Evolutionary conservation across 1,140 invertebrate genomes (phyloP).

Genomic region (Lucilia cuprina): DNA sequence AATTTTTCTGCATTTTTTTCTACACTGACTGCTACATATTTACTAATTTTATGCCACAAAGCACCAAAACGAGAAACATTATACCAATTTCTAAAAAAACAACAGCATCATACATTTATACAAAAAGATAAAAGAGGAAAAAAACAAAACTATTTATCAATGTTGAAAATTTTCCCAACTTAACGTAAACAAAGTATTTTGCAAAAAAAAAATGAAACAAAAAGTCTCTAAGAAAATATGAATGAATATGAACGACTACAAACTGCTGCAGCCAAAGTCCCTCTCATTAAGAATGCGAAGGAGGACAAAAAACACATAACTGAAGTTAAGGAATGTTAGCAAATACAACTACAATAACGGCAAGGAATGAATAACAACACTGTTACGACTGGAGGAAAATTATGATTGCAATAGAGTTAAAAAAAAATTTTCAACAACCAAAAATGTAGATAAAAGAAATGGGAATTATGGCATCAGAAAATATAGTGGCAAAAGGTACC

Average conservation of each 20-base stretch:
- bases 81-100: background rate
- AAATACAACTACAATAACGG: background rate
- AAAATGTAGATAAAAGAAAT: background rate
- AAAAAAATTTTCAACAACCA: background rate
- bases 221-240: background rate
- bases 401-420: background rate
- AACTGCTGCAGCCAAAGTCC: constrained; percentile 10
- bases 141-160: constrained; percentile 33
- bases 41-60: constrained; percentile 27
- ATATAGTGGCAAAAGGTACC: too few species aligned
- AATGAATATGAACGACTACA: background rate
- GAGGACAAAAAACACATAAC: background rate
- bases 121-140: background rate
- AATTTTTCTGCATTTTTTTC: background rate
- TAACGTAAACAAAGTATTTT: background rate
- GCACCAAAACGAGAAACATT: background rate
- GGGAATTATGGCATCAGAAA: background rate
- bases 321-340: background rate
- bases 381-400: background rate
- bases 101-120: background rate
- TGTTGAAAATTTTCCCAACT: constrained; percentile 18
- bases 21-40: background rate
- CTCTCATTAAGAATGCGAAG: constrained; percentile 19
- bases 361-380: too few species aligned
- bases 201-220: background rate